Evolutionary conservation across 2,113 vertebrate species (phyloP), one percentile per base, ranked within the genome.

Genomic region (Lasiurus cinereus): DNA sequence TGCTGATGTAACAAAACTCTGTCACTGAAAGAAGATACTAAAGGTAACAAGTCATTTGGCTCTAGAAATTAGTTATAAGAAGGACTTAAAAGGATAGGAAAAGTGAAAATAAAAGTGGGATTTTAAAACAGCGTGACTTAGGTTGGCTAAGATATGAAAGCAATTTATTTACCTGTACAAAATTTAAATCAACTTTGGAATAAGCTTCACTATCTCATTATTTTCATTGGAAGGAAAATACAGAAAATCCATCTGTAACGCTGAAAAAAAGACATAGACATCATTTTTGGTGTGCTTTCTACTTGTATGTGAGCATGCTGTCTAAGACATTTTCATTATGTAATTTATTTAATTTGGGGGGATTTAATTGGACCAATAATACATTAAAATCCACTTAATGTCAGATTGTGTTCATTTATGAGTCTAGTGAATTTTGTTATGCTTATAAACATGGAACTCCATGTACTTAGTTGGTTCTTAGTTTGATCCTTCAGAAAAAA

Each of bases 341-440:
- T 56, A 87, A 93, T 93, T 91, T 94, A 85, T 85, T 85, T 92
- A 93, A 59, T 82, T 90, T 90, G 39, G 84, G 86, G 64, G 59
- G 56, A 83, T 95, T 97, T 77, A 94, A 78, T 94, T 93, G 97
- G 74, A 54, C 31, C 56, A 50, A 22, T 90, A 86, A 92, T 83
- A 83, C 50, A 86, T 91, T 79, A 91, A 96, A 92, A 96, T 80
- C 62, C 29, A 93, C 95, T 96, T 97, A 93, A 95, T 95, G 83
- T 83, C 88, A 86, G 9, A n/a, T 39, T 87, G 54, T 43, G 22
- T 89, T 95, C 77, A 70, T 74, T 92, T 93, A 89, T 94, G 74
- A 50, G 13, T 87, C 59, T 91, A 91, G n/a, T 50, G 39, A 96
- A 39, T 39, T 11, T 9, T 83, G 22, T 5, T 33, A 54, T 86